Conservation (phyloP, 53 echinoderm and acorn worm genomes). For the Apostichopus leukothele region DNA sequence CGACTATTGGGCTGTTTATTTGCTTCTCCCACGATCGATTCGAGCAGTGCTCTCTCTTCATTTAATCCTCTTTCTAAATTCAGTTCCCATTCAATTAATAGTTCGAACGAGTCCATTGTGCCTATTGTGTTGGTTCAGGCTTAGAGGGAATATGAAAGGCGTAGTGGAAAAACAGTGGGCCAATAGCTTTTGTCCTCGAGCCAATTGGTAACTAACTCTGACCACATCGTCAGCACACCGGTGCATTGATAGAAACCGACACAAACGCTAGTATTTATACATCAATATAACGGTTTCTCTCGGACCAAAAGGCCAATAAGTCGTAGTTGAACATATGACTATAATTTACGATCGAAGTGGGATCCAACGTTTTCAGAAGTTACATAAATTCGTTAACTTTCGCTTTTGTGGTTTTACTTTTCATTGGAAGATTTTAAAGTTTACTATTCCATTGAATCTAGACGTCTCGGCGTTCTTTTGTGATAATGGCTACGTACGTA, state of each 20-base stretch:
- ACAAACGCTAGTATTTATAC: neutral
- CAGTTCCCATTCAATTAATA: neutral
- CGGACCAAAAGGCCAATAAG: no score
- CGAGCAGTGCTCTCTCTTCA: neutral
- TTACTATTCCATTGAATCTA: no score
- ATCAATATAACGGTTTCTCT: no score
- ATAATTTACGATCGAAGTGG: no score
- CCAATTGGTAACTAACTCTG: neutral
- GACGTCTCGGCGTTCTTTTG: no score
- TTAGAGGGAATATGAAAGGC: neutral
- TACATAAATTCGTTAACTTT: no score
- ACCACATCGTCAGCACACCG: neutral
- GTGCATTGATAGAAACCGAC: neutral
- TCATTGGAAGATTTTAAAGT: no score
- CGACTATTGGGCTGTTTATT: neutral
- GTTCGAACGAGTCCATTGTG: neutral
- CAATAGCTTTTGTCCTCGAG: conserved; percentile 3
- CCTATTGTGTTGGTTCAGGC: neutral
- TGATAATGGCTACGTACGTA: no score
- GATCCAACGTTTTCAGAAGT: no score
- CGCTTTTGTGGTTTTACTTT: no score
- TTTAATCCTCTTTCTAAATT: neutral
- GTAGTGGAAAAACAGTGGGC: conserved; percentile 1
- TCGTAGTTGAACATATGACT: no score
- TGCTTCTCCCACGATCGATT: neutral